These are phyloP conservation scores for Amphilophus citrinellus DNA, from an alignment of 2,113 vertebrate genomes.

Conservation along the genomic window DNA sequence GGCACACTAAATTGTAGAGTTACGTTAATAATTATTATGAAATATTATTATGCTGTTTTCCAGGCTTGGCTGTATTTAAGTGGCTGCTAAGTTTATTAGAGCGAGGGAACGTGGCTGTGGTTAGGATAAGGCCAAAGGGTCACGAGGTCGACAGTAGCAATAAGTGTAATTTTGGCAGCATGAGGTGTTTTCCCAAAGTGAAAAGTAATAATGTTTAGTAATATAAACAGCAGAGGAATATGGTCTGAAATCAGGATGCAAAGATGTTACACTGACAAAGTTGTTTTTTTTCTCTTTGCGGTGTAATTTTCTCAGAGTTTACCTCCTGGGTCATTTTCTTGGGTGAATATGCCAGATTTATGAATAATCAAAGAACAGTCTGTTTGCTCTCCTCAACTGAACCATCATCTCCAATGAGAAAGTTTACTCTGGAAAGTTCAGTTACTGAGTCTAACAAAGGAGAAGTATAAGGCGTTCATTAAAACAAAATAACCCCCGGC, in stretches of 20 bases:
- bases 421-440: slow-evolving; percentile 79
- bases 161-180: slow-evolving; percentile 6
- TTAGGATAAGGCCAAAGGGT: slow-evolving; percentile 16
- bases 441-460: slow-evolving; percentile 72
- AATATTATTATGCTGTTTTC: slow-evolving; percentile 5
- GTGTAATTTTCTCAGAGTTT: slow-evolving; percentile 45
- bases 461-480: slow-evolving; percentile 74
- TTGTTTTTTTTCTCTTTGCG: slow-evolving; percentile 1
- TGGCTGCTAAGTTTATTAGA: neutral
- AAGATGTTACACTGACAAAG: slow-evolving; percentile 30
- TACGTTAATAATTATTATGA: neutral
- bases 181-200: slow-evolving; percentile 30
- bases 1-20: neutral
- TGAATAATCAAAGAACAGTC: slow-evolving; percentile 68
- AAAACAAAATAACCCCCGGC: slow-evolving; percentile 78
- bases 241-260: slow-evolving; percentile 31
- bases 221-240: slow-evolving; percentile 17
- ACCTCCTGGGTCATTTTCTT: slow-evolving; percentile 28
- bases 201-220: slow-evolving; percentile 18
- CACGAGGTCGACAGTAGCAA: slow-evolving; percentile 1
- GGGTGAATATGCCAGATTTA: slow-evolving; percentile 58
- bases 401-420: slow-evolving; percentile 82
- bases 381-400: slow-evolving; percentile 81
- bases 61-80: slow-evolving; percentile 1
- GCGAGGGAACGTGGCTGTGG: neutral